Evolutionary conservation across 2,888 invertebrate species (phyloP).

Genomic region (Tenthredo distinguenda): DNA sequence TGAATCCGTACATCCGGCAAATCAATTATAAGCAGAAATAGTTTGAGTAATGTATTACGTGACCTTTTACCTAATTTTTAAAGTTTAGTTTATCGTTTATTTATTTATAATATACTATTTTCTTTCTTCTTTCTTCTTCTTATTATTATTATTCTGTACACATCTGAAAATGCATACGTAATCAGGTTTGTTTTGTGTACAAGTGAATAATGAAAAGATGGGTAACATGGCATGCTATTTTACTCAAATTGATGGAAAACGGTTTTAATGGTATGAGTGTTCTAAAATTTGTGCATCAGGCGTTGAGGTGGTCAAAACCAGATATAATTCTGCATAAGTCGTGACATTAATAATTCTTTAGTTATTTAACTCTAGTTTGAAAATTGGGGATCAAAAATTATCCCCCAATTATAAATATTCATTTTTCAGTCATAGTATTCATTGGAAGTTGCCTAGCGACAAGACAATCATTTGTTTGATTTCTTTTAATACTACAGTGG

Average conservation of each 20-base stretch:
- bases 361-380: background rate
- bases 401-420: background rate
- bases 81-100: conserved; percentile 10
- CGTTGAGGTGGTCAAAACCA: background rate
- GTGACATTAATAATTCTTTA: background rate
- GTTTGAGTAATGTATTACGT: background rate
- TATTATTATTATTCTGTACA: background rate
- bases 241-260: background rate
- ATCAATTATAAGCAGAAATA: background rate
- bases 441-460: conserved; percentile 33
- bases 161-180: conserved; percentile 18
- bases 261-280: background rate
- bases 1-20: background rate
- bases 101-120: background rate
- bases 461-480: conserved; percentile 10
- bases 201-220: conserved; percentile 25
- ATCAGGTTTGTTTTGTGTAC: background rate
- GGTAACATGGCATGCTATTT: conserved; percentile 41
- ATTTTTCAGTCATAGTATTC: background rate
- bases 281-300: background rate
- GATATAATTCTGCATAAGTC: background rate
- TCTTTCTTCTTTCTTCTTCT: background rate
- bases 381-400: background rate
- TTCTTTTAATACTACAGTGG: background rate
- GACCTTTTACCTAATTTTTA: background rate